Conservation (phyloP, 2,113 vertebrate genomes). For the Pomatorhinus ruficollis region DNA sequence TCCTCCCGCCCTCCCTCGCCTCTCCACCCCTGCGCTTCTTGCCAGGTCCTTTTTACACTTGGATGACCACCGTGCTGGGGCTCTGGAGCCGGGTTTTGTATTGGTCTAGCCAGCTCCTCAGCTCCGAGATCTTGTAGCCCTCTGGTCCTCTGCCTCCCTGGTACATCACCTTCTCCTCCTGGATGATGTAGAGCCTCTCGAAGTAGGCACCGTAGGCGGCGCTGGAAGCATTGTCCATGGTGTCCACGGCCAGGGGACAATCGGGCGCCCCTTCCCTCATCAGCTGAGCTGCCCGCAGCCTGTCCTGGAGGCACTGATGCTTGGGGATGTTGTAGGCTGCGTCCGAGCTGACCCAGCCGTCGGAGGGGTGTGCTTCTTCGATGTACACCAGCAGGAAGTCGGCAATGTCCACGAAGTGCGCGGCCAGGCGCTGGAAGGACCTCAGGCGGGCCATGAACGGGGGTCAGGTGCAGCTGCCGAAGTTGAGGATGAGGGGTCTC, state of each 20-base stretch:
- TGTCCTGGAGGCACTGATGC: slow-evolving; percentile 94
- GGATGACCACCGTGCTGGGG: slow-evolving; percentile 77
- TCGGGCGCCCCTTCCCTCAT: slow-evolving; percentile 85
- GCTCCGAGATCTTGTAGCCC: slow-evolving; percentile 94
- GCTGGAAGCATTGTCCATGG: slow-evolving; percentile 96
- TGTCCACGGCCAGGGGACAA: slow-evolving; percentile 90
- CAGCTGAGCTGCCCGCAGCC: slow-evolving; percentile 87
- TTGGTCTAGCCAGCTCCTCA: slow-evolving; percentile 90
- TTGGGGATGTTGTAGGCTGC: slow-evolving; percentile 93
- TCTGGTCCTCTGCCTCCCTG: slow-evolving; percentile 95
- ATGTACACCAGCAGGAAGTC: slow-evolving; percentile 98
- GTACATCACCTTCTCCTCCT: slow-evolving; percentile 89
- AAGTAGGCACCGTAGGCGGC: slow-evolving; percentile 98
- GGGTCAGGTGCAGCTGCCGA: slow-evolving; percentile 99
- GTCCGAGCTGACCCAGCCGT: slow-evolving; percentile 98
- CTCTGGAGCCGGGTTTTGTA: slow-evolving; percentile 80
- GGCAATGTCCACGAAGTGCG: slow-evolving; percentile 90
- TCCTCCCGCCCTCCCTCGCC: neutral
- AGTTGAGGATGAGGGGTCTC: slow-evolving; percentile 94
- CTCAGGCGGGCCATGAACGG: slow-evolving; percentile 98
- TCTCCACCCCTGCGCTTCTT: slow-evolving; percentile 12
- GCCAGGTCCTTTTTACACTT: slow-evolving; percentile 79
- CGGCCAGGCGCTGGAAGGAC: slow-evolving; percentile 91
- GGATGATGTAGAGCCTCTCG: slow-evolving; percentile 94
- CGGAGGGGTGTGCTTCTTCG: slow-evolving; percentile 96